Conservation (phyloP, 2,113 vertebrate genomes). For the Odontophorus gujanensis region DNA sequence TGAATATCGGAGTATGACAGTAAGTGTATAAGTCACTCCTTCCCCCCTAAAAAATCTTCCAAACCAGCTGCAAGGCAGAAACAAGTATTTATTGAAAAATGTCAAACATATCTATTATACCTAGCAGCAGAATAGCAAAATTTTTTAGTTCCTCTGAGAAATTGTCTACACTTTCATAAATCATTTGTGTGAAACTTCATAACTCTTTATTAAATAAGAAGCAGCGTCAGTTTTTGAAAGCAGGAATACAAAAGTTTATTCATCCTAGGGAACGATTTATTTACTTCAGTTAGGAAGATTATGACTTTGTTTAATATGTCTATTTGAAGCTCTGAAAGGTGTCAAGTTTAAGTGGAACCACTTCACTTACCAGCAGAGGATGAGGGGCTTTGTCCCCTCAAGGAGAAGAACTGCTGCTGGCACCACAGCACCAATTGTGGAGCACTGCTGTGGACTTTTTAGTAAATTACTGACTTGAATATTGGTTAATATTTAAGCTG, state of each 20-base stretch:
- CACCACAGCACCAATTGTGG: rapidly evolving
- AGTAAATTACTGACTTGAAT: not conserved
- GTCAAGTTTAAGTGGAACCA: not conserved
- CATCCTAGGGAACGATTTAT: not conserved
- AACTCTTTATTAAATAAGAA: not conserved
- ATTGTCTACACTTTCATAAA: not conserved
- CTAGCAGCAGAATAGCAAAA: not conserved
- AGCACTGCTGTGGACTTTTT: not conserved
- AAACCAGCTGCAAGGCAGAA: not conserved
- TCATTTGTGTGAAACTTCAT: not conserved
- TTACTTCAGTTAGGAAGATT: no score
- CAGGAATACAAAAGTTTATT: not conserved
- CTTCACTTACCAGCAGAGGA: not conserved
- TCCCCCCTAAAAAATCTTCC: not conserved
- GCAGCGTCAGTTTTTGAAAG: not conserved
- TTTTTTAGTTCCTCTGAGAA: not conserved
- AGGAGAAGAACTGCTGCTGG: no score
- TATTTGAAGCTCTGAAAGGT: not conserved
- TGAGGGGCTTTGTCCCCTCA: not conserved
- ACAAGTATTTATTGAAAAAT: not conserved
- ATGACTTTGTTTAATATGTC: not conserved
- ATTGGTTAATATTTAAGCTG: not conserved
- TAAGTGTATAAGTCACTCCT: constrained; percentile 66
- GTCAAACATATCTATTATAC: not conserved
- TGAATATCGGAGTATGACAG: constrained; percentile 96